Evolutionary conservation across 2,797 vertebrate genomes (phyloP).

Genomic region (Crenichthys baileyi): DNA sequence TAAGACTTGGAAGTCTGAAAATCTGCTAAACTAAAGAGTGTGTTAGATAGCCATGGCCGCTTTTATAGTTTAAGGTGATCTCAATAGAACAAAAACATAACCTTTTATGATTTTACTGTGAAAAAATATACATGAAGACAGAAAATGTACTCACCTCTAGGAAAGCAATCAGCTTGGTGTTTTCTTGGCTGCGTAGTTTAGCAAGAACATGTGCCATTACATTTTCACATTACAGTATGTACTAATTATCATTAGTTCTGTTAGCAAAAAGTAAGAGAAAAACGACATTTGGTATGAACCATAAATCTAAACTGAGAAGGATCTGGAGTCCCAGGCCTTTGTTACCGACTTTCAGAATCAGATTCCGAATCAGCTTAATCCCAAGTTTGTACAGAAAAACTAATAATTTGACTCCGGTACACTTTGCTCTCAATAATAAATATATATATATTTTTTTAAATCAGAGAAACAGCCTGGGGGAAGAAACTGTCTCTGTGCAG

Average conservation of each 20-base stretch:
- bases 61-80: no score
- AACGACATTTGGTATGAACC: neutral
- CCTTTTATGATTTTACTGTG: no score
- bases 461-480: no score
- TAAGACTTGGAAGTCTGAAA: no score
- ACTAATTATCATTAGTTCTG: neutral
- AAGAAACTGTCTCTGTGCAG: no score
- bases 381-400: no score
- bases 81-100: no score
- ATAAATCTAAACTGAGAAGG: neutral
- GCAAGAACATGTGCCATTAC: neutral
- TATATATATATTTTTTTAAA: no score
- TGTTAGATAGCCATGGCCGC: neutral
- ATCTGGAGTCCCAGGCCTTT: neutral
- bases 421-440: no score
- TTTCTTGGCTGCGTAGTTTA: neutral
- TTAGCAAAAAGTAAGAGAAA: neutral
- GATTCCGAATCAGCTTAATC: no score
- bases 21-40: no score
- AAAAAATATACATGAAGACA: neutral
- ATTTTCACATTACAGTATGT: constrained; percentile 6
- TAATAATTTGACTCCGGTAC: no score
- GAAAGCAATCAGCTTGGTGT: constrained; percentile 12
- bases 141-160: constrained; percentile 3
- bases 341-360: neutral